Percentiles rank a stretch among this genome's conserved stretches.
These are phyloP conservation scores for Cancer borealis DNA, from an alignment of 2,888 invertebrate genomes.

Conservation along the genomic window DNA sequence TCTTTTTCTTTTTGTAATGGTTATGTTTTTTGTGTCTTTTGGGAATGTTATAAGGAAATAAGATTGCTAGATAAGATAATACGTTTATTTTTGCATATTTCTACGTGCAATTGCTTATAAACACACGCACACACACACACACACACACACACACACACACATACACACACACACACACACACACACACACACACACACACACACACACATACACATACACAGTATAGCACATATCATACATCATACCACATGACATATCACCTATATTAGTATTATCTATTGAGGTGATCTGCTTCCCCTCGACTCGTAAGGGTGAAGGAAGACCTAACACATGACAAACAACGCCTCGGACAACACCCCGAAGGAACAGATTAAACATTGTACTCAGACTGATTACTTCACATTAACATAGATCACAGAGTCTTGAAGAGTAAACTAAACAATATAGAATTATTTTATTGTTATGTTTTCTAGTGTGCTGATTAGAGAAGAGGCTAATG, in stretches of 20 bases:
- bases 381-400: neutral
- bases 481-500: neutral
- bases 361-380: constrained; percentile 4
- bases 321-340: neutral
- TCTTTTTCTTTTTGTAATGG: too few relatives aligned
- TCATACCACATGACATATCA: neutral
- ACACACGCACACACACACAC: neutral
- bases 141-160: neutral
- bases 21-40: too few relatives aligned
- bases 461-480: neutral
- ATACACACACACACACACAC: neutral
- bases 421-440: neutral
- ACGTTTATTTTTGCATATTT: neutral
- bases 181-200: neutral
- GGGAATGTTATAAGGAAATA: too few relatives aligned
- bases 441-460: neutral
- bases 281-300: neutral
- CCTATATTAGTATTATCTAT: constrained; percentile 5
- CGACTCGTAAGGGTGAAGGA: neutral
- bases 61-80: neutral
- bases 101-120: neutral
- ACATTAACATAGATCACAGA: neutral
- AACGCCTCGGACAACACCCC: neutral
- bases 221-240: neutral
- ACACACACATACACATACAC: neutral